phyloP scores from a whole-genome alignment of 2,113 vertebrate species.

The Microcebus griseorufus region DNA sequence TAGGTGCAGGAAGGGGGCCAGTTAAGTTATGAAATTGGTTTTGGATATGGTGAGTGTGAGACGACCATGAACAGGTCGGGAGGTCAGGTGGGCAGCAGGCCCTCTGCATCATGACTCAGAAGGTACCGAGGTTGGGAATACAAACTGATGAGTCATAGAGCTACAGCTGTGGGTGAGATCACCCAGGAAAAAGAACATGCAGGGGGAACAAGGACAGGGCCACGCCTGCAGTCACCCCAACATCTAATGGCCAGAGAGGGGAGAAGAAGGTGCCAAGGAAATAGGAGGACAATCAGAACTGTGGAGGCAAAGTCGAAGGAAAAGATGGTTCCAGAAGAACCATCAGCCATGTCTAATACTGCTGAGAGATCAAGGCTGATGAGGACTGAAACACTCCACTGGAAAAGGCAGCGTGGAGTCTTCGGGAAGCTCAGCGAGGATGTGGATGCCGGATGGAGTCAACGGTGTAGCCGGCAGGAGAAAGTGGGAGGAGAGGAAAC shows the following conservation, averaged over 20 bases:
- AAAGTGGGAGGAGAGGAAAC: background rate
- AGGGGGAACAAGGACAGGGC: background rate
- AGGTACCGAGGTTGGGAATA: background rate
- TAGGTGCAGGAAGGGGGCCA: background rate
- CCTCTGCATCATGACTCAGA: background rate
- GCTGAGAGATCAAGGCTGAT: background rate
- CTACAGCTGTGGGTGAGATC: background rate
- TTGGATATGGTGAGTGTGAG: background rate
- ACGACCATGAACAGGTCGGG: background rate
- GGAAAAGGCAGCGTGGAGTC: background rate
- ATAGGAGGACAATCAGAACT: background rate
- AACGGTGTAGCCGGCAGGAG: background rate
- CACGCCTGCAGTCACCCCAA: background rate
- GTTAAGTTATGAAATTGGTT: background rate
- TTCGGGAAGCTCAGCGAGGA: fast-evolving
- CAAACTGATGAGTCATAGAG: background rate
- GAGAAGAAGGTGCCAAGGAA: background rate
- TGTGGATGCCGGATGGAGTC: background rate
- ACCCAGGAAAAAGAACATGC: background rate
- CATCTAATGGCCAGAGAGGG: background rate
- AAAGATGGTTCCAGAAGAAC: background rate
- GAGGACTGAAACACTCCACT: fast-evolving
- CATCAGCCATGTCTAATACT: background rate
- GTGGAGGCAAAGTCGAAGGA: background rate
- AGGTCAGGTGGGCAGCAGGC: background rate